These are phyloP conservation scores for Girardinichthys multiradiatus DNA, from an alignment of 2,113 vertebrate genomes.

Conservation along the genomic window DNA sequence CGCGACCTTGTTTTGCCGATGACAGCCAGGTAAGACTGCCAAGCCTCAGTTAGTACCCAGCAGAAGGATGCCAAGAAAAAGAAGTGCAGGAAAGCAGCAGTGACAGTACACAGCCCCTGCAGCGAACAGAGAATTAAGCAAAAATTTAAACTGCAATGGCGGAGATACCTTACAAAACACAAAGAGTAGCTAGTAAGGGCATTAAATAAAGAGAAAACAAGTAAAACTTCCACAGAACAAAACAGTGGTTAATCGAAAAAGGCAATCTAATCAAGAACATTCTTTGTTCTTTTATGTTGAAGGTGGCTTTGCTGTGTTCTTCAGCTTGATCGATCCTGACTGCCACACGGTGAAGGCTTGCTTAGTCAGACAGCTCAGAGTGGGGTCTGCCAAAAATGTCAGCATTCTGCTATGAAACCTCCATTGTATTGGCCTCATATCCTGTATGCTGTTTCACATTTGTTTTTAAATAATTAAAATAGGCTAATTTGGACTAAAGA, in stretches of 20 bases:
- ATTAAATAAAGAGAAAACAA: constrained; percentile 19
- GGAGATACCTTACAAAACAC: background rate
- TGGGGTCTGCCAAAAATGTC: constrained; percentile 21
- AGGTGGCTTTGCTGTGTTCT: background rate
- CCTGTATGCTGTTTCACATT: background rate
- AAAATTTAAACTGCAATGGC: background rate
- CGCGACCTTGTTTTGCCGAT: constrained; percentile 95
- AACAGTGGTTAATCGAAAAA: constrained; percentile 2
- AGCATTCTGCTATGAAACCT: constrained; percentile 26
- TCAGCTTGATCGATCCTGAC: constrained; percentile 35
- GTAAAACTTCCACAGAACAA: constrained; percentile 25
- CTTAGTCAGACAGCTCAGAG: constrained; percentile 37
- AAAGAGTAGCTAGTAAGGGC: background rate
- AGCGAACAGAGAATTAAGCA: background rate
- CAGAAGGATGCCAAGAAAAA: constrained; percentile 99
- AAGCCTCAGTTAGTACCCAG: constrained; percentile 99
- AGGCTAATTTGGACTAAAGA: background rate
- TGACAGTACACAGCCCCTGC: constrained; percentile 95
- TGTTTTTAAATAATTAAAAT: background rate
- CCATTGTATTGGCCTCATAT: constrained; percentile 1
- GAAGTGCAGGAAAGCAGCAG: constrained; percentile 97
- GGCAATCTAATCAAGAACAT: constrained; percentile 1
- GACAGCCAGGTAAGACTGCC: constrained; percentile 99
- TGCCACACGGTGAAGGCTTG: constrained; percentile 32
- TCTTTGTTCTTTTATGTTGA: constrained; percentile 1